A percentile compares a stretch with the other conserved stretches of the same genome.
Conservation (phyloP, 2,888 invertebrate species). For the Strigamia maritima region DNA sequence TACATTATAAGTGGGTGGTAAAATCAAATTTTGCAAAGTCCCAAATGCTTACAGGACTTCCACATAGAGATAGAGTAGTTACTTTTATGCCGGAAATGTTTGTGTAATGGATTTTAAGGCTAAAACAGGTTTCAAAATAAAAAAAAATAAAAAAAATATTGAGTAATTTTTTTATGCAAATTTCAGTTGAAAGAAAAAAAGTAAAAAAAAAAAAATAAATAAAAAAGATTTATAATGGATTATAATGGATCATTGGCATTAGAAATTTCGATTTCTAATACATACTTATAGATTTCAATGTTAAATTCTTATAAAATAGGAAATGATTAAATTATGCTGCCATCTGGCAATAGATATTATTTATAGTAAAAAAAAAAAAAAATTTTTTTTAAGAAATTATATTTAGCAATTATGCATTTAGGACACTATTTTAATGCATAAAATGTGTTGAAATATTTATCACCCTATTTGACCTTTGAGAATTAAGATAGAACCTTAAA, state of each 20-base stretch:
- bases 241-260: no score
- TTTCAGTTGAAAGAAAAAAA: not conserved
- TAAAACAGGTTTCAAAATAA: not conserved
- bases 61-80: no score
- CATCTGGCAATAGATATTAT: not conserved
- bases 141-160: not conserved
- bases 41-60: no score
- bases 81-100: slow-evolving; percentile 1
- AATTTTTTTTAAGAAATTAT: not conserved
- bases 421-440: not conserved
- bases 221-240: no score
- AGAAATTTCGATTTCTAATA: no score
- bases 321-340: no score
- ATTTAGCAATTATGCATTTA: not conserved
- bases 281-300: no score
- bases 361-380: not conserved
- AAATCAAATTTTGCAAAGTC: no score
- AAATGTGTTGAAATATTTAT: slow-evolving; percentile 15
- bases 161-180: not conserved
- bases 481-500: not conserved
- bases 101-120: not conserved
- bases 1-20: no score
- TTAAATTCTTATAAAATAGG: no score
- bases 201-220: not conserved
- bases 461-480: not conserved